Conservation (phyloP, 2,113 vertebrate species). For the Saccopteryx bilineata region DNA sequence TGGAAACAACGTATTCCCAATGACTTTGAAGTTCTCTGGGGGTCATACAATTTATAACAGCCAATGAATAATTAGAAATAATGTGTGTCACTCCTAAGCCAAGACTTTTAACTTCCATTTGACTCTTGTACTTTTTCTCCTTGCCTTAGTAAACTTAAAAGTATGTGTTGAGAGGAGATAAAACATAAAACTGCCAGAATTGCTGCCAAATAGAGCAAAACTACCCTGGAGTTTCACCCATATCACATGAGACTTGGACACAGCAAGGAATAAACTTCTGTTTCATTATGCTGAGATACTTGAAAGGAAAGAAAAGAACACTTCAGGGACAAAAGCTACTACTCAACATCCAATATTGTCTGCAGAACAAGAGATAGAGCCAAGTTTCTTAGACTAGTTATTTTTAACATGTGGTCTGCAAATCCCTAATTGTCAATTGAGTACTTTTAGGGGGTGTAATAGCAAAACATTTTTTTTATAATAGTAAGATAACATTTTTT, state of each 20-base stretch:
- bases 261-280: background rate
- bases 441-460: rapidly evolving
- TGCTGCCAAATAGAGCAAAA: background rate
- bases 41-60: background rate
- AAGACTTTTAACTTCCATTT: background rate
- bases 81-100: background rate
- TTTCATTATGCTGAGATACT: background rate
- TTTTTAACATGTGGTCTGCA: background rate
- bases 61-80: background rate
- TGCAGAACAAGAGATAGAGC: background rate
- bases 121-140: background rate
- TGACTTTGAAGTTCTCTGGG: background rate
- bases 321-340: background rate
- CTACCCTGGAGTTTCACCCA: background rate
- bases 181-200: background rate
- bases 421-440: background rate
- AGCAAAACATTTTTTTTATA: background rate
- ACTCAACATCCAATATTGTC: background rate
- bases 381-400: background rate
- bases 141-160: background rate
- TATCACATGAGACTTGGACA: background rate
- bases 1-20: background rate
- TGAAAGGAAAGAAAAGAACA: background rate
- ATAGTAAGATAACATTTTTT: background rate
- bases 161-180: background rate